These are phyloP conservation scores for Tapera naevia DNA, from an alignment of 2,797 vertebrate genomes.

Conservation along the genomic window DNA sequence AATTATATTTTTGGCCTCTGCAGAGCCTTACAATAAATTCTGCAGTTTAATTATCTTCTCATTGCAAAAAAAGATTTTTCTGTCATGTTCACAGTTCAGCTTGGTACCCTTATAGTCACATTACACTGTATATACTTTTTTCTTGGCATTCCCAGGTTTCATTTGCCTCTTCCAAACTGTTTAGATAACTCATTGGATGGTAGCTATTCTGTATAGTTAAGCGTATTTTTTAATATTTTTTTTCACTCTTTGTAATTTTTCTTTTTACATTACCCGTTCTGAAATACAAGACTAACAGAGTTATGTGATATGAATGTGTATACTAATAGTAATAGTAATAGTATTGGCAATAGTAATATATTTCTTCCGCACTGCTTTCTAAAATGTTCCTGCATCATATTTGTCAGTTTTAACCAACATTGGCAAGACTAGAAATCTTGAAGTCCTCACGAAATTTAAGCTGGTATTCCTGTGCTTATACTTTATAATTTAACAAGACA, in stretches of 20 bases:
- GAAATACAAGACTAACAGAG: not conserved
- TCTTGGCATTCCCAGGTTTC: rapidly evolving
- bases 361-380: not conserved
- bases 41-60: not conserved
- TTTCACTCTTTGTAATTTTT: not conserved
- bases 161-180: not conserved
- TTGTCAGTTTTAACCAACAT: not conserved
- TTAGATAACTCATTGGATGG: not conserved
- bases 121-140: not conserved
- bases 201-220: not conserved
- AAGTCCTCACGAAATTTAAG: not conserved
- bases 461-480: not conserved
- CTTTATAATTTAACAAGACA: not conserved
- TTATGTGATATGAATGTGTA: not conserved
- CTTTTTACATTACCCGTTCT: not conserved
- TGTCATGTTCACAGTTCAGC: not conserved
- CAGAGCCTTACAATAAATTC: not conserved
- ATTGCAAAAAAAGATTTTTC: not conserved
- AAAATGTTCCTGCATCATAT: not conserved
- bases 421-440: not conserved
- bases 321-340: too few species aligned
- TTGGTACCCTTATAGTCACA: not conserved
- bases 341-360: too few species aligned
- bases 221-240: rapidly evolving
- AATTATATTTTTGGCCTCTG: not conserved